Evolutionary conservation across 1,140 invertebrate genomes (phyloP).

Genomic region (Platyura marginata): DNA sequence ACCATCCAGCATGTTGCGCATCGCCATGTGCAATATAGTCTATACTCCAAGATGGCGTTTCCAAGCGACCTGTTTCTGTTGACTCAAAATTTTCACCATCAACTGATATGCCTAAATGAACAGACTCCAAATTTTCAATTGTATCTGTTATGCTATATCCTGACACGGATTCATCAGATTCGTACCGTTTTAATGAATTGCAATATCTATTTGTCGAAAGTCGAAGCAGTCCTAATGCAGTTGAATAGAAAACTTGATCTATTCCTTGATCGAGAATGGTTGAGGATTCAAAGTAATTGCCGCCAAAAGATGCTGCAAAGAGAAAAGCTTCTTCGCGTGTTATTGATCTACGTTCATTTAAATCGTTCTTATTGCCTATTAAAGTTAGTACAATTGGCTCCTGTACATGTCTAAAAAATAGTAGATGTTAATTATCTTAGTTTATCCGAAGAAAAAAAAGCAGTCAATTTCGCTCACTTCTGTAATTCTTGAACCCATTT

Average conservation of each 20-base stretch:
- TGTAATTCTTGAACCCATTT: conserved; percentile 63
- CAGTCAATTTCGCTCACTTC: conserved; percentile 14
- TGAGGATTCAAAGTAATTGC: conserved; percentile 66
- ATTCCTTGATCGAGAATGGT: conserved; percentile 55
- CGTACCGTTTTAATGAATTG: conserved; percentile 28
- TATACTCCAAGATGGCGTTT: conserved; percentile 32
- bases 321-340: conserved; percentile 44
- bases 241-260: conserved; percentile 43
- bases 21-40: conserved; percentile 39
- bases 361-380: conserved; percentile 74
- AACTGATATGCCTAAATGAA: conserved; percentile 21
- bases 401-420: conserved; percentile 40
- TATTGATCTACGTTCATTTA: conserved; percentile 40
- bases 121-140: conserved; percentile 2
- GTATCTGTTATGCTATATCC: conserved; percentile 9
- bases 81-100: conserved; percentile 26
- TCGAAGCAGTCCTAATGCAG: conserved; percentile 35
- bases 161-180: conserved; percentile 25
- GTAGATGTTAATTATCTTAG: neutral
- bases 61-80: conserved; percentile 31
- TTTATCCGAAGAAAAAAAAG: neutral
- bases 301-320: conserved; percentile 68
- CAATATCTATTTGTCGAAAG: conserved; percentile 27
- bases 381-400: conserved; percentile 55
- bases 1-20: conserved; percentile 30